Evolutionary conservation across 2,888 invertebrate genomes (phyloP), one percentile per base, ranked within the genome.

Genomic region (Sinopyrophorus schimmeli): DNA sequence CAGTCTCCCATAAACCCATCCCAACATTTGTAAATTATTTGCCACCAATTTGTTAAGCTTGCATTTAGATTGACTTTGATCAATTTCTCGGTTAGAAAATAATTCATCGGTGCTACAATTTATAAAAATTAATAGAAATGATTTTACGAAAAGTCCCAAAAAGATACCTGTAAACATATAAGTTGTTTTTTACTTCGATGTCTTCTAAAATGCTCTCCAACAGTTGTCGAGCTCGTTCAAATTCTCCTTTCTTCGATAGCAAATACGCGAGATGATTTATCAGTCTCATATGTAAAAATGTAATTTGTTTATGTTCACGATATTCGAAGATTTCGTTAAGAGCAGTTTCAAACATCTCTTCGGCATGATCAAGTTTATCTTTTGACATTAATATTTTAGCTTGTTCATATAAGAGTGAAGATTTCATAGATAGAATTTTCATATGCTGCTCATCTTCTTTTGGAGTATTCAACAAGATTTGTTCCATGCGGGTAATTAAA

Each of bases 11-110:
- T 80, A 80, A 28, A 81, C 66, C 72, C 80, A 81, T 2, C 79
- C 78, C 59, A 82, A 74, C 80, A 82, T 82, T 59, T 82, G 81
- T 39, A 81, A 71, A 59, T 82, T 83, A 59, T 80, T 82, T 1
- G 81, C 79, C 20, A 79, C 75, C 2, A 82, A 69, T 60, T 78
- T 79, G 55, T 80, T 79, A 11, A 82, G 73, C 65, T 80, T 80
- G 35, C 73, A 73, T 1, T 72, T 73, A 3, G 76, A 71, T 21
- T 71, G 66, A 37, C 71, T 73, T 23, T 75, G 69, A 3, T 70
- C 70, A 1, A 49, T 23, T 6, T 74, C 49, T 3, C 67, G 53
- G 47, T 74, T 73, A 1, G 69, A 49, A 62, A 82, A 82, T 21
- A 82, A 64, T 57, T 81, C 79, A 63, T 82, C 81, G 1, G 80